Evolutionary conservation across 1,140 invertebrate species (phyloP).

Genomic region (Drosophila sulfurigaster): DNA sequence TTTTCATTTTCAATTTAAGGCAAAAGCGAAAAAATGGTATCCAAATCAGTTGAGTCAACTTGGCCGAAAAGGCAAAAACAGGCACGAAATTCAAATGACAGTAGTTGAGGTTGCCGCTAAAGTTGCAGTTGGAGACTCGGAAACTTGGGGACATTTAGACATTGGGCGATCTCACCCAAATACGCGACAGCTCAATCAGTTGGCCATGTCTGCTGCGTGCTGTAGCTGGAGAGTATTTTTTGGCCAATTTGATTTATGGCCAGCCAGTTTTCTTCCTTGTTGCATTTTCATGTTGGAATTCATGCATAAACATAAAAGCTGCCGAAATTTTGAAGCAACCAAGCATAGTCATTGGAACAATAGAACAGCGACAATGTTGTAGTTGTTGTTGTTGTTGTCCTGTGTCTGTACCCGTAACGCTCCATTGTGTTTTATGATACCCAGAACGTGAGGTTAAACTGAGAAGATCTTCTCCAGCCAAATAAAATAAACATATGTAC

Average conservation of each 20-base stretch:
- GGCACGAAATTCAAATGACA: conserved; percentile 61
- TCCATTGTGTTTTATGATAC: conserved; percentile 79
- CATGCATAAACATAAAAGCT: conserved; percentile 82
- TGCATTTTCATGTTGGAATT: conserved; percentile 80
- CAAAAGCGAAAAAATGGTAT: conserved; percentile 28
- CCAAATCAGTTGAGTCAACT: conserved; percentile 38
- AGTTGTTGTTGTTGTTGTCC: conserved; percentile 7
- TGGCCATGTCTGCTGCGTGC: conserved; percentile 80
- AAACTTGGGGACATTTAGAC: conserved; percentile 41
- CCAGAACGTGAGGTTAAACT: conserved; percentile 75
- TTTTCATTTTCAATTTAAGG: conserved; percentile 48
- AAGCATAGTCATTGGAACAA: conserved; percentile 67
- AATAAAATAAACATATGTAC: conserved; percentile 41
- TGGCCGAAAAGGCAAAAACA: conserved; percentile 60
- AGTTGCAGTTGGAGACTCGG: conserved; percentile 2
- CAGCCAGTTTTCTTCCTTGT: conserved; percentile 68
- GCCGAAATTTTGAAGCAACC: conserved; percentile 64
- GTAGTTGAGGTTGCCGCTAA: conserved; percentile 16
- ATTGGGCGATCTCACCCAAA: conserved; percentile 78
- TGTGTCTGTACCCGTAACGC: conserved; percentile 45
- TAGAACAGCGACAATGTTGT: conserved; percentile 54
- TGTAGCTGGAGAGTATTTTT: conserved; percentile 54
- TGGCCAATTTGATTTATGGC: conserved; percentile 77
- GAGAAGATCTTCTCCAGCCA: conserved; percentile 54
- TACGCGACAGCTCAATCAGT: conserved; percentile 81